phyloP scores from a whole-genome alignment of 2,888 invertebrate genomes.

The Alentia gelatinosa region DNA sequence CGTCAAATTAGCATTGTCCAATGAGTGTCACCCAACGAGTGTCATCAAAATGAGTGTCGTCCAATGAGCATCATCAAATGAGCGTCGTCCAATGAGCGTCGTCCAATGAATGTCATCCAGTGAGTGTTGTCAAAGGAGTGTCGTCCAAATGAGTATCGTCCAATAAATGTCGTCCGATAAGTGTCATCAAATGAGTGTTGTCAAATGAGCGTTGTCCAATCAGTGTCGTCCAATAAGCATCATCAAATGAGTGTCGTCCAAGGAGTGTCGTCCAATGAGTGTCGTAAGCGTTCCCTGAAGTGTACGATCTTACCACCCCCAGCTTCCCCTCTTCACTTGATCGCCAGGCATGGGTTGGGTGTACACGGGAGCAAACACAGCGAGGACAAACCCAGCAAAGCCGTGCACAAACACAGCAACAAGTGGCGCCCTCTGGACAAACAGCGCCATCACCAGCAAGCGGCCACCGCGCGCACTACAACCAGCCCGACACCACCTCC shows the following conservation, averaged over 20 bases:
- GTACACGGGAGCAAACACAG: too few relatives aligned
- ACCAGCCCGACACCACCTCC: neutral
- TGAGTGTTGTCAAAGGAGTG: neutral
- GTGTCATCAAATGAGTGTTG: neutral
- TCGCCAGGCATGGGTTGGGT: too few relatives aligned
- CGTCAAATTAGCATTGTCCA: neutral
- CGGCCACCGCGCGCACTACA: neutral
- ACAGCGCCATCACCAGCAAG: neutral
- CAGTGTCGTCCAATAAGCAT: too few relatives aligned
- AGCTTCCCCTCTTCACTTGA: too few relatives aligned
- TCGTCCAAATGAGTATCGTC: neutral
- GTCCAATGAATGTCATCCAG: neutral
- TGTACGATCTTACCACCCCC: too few relatives aligned
- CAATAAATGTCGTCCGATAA: neutral
- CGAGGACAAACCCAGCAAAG: too few relatives aligned
- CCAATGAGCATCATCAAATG: neutral
- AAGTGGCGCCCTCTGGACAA: too few relatives aligned
- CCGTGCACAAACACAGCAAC: neutral
- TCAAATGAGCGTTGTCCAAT: too few relatives aligned
- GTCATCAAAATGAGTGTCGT: neutral
- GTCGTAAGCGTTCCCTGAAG: too few relatives aligned
- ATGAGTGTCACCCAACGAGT: neutral
- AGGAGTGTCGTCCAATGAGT: too few relatives aligned
- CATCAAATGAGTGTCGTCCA: too few relatives aligned
- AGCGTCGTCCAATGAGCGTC: neutral